These are phyloP conservation scores for Priocnemis perturbator DNA, from an alignment of 2,888 invertebrate species.

Conservation along the genomic window DNA sequence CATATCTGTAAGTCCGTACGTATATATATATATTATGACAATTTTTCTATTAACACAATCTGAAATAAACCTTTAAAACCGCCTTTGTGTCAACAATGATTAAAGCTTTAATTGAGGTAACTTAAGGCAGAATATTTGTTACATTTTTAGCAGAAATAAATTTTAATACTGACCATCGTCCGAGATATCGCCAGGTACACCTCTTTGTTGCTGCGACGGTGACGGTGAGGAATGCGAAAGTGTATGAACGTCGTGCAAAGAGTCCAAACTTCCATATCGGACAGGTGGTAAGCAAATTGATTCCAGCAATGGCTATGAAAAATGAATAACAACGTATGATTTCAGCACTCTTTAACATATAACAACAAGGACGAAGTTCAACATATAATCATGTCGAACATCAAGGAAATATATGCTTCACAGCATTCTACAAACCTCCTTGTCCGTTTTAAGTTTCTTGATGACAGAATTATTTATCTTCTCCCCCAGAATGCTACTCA, in stretches of 20 bases:
- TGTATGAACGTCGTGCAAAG: constrained; percentile 76
- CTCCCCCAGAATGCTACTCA: constrained; percentile 58
- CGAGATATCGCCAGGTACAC: constrained; percentile 70
- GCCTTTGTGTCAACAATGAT: too few relatives aligned
- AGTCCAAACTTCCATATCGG: constrained; percentile 78
- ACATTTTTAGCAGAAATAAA: constrained; percentile 13
- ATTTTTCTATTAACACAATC: too few relatives aligned
- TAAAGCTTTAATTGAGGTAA: too few relatives aligned
- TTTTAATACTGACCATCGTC: constrained; percentile 74
- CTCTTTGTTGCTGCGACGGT: constrained; percentile 67
- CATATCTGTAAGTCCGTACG: too few relatives aligned
- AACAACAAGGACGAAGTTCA: too few relatives aligned
- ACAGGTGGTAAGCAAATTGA: constrained; percentile 60
- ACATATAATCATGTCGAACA: too few relatives aligned
- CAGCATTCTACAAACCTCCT: constrained; percentile 60
- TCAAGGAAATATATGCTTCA: too few relatives aligned
- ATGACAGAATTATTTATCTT: constrained; percentile 70
- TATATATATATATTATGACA: too few relatives aligned
- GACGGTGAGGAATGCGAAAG: constrained; percentile 64
- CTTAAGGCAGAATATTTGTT: too few relatives aligned
- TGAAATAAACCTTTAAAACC: too few relatives aligned
- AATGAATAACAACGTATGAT: constrained; percentile 17
- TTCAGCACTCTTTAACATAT: not conserved
- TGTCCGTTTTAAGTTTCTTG: constrained; percentile 75
- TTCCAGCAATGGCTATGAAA: constrained; percentile 60